phyloP scores from a whole-genome alignment of 2,113 vertebrate genomes.

The Peromyscus polionotus region DNA sequence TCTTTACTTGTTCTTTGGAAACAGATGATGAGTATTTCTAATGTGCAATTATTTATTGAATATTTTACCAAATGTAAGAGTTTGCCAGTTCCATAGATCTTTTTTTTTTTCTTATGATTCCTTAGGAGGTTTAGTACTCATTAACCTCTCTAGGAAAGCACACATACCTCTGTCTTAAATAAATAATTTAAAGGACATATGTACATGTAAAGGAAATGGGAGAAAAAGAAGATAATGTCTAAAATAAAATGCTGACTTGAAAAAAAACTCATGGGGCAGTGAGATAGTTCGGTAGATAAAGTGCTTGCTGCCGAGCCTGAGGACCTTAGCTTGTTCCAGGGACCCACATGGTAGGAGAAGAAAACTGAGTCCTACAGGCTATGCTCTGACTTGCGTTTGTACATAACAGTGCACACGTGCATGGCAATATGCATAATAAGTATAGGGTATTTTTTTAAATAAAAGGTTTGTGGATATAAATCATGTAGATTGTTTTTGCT shows the following conservation, averaged over 20 bases:
- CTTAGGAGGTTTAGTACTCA: neutral
- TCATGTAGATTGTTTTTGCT: neutral
- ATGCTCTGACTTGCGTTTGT: neutral
- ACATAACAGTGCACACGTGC: fast-evolving
- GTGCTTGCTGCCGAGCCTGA: neutral
- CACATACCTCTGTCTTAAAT: neutral
- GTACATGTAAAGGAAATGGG: neutral
- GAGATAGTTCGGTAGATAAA: neutral
- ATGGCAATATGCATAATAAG: neutral
- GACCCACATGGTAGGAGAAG: neutral
- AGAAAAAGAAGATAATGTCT: neutral
- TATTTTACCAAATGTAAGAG: neutral
- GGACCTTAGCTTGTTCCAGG: neutral
- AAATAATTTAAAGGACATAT: neutral
- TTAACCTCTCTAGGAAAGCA: neutral
- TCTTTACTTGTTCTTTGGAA: neutral
- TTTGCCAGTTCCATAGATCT: neutral
- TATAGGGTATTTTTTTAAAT: neutral
- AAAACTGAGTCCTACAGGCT: no score
- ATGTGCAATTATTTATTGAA: neutral
- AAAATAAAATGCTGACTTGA: neutral
- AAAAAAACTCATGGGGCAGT: neutral
- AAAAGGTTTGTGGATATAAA: neutral
- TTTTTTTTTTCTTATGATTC: neutral
- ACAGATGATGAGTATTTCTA: neutral